phyloP scores from a whole-genome alignment of 2,113 vertebrate genomes.

The Protobothrops mucrosquamatus region DNA sequence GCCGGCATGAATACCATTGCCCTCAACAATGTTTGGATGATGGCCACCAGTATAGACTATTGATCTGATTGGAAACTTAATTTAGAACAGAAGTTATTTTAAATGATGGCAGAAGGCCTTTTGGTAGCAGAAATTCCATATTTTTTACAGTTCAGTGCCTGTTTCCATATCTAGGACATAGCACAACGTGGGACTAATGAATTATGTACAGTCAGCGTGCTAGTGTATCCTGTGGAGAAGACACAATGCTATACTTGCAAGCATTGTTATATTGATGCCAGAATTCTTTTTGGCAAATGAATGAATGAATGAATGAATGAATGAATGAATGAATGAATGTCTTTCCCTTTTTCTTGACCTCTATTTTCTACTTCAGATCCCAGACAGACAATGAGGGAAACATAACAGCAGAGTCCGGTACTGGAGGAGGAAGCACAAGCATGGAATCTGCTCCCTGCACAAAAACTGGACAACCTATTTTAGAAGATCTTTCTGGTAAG shows the following conservation, averaged over 20 bases:
- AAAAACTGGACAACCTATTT: conserved; percentile 83
- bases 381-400: conserved; percentile 90
- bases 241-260: conserved; percentile 28
- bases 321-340: conserved; percentile 19
- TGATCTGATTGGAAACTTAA: conserved; percentile 2
- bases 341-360: conserved; percentile 11
- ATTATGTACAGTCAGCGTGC: conserved; percentile 68
- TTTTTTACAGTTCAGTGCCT: conserved; percentile 58
- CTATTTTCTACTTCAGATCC: conserved; percentile 76
- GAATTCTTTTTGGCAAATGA: neutral
- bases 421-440: conserved; percentile 69
- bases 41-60: neutral
- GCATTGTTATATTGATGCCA: conserved; percentile 18
- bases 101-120: conserved; percentile 19
- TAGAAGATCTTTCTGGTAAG: conserved; percentile 88
- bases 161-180: conserved; percentile 63
- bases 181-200: conserved; percentile 63
- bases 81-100: conserved; percentile 11
- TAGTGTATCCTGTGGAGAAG: conserved; percentile 42
- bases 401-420: conserved; percentile 72
- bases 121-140: conserved; percentile 62
- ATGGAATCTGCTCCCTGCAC: conserved; percentile 80
- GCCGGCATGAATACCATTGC: neutral
- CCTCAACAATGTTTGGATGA: neutral
- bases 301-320: conserved; percentile 14